Conservation (phyloP, 53 echinoderm and acorn worm species). For the Glandiceps talaboti region DNA sequence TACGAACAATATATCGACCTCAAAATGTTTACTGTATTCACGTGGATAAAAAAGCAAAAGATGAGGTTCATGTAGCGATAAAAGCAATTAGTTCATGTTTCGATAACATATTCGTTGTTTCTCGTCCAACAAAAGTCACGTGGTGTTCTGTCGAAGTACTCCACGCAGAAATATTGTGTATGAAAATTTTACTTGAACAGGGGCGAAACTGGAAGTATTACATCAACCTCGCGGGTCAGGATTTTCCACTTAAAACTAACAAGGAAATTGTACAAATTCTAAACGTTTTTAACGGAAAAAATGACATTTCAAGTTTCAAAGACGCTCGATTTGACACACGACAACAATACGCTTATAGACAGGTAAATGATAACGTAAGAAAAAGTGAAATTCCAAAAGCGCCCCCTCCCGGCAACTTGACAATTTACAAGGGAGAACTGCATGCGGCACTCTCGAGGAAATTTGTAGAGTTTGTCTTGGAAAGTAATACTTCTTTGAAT, state of each 20-base stretch:
- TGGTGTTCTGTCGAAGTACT: slow-evolving; percentile 29
- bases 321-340: not conserved
- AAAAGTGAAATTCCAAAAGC: slow-evolving; percentile 8
- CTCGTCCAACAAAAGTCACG: slow-evolving; percentile 28
- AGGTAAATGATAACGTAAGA: not conserved
- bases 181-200: slow-evolving; percentile 24
- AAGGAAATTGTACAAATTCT: slow-evolving; percentile 52
- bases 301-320: slow-evolving; percentile 20
- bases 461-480: slow-evolving; percentile 27
- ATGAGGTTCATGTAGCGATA: slow-evolving; percentile 29
- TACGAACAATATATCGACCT: slow-evolving; percentile 59
- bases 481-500: slow-evolving; percentile 15
- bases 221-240: slow-evolving; percentile 63
- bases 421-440: slow-evolving; percentile 39
- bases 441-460: slow-evolving; percentile 30
- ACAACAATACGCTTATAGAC: not conserved
- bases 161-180: slow-evolving; percentile 46
- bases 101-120: slow-evolving; percentile 48
- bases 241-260: slow-evolving; percentile 72
- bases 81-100: slow-evolving; percentile 31
- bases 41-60: slow-evolving; percentile 30
- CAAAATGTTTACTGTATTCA: slow-evolving; percentile 61
- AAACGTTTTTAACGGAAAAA: slow-evolving; percentile 31
- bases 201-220: slow-evolving; percentile 42
- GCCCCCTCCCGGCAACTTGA: slow-evolving; percentile 30